Base-by-base conservation (phyloP, 2,113 vertebrate species). In the Motacilla tschutschensis region DNA sequence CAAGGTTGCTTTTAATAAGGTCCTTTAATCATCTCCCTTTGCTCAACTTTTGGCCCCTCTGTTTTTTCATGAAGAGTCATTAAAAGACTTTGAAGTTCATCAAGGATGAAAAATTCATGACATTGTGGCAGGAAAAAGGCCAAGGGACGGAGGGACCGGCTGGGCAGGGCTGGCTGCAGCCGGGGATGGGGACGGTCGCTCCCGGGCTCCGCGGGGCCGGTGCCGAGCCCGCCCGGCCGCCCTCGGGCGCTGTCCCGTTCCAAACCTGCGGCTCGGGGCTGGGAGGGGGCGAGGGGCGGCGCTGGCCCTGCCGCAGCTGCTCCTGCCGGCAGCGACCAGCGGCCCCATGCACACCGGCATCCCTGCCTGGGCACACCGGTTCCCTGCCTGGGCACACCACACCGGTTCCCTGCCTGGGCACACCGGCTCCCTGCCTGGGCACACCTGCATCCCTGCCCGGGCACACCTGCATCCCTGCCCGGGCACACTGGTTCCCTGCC, bases 1-100 rank as follows among this genome's bases (percentile, higher is more conserved):
- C 98, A 98, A 98, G 98, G 98, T 98, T 98, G 98, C 98, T 98
- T 99, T 99, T 99, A 99, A 99, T 99, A 99, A 99, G 98, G 98
- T 98, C 98, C 98, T 98, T 99, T 99, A 98, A 99, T 99, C 98
- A 99, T 98, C 98, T 98, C 97, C 97, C 97, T 97, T 98, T 98
- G 96, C 97, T 98, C 98, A 98, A 98, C 98, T 98, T 98, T 98
- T 98, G 98, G 97, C 97, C 97, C 95, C 96, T 96, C 96, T 96
- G 96, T 97, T 98, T 97, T 96, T 97, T 96, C 96, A 97, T 96
- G 97, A 97, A 96, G 96, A 96, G 91, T 97, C 97, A 97, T 98
- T 98, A 98, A 97, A 97, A 97, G 97, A 97, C 97, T 97, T 97
- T 97, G 97, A 96, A 98, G 97, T 98, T 98, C 97, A 97, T 98